These are phyloP conservation scores for Sussaba pulchella DNA, from an alignment of 2,888 invertebrate genomes.

Conservation along the genomic window DNA sequence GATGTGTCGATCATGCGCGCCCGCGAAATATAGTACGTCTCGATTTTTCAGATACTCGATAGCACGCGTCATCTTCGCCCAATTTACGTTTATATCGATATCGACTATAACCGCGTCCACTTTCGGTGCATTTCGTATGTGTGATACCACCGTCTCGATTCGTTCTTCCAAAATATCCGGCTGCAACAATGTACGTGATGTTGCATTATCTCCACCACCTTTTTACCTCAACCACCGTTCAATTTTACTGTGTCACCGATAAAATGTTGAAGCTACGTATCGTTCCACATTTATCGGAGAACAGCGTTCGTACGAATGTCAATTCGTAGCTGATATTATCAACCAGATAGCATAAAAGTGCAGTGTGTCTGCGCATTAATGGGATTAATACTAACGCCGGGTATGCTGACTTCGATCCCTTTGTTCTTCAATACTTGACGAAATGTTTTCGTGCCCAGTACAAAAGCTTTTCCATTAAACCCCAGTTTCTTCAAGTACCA, in stretches of 20 bases:
- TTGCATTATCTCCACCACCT: no score
- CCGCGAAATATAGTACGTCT: conserved; percentile 86
- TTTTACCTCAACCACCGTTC: no score
- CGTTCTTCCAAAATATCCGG: conserved; percentile 57
- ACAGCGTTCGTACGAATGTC: no score
- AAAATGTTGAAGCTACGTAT: no score
- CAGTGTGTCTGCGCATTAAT: no score
- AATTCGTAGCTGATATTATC: no score
- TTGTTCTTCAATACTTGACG: conserved; percentile 81
- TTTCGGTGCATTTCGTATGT: conserved; percentile 49
- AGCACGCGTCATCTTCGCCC: conserved; percentile 85
- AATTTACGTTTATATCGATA: conserved; percentile 85
- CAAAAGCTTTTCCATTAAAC: conserved; percentile 85
- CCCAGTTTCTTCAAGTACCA: conserved; percentile 86
- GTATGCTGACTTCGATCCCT: conserved; percentile 84
- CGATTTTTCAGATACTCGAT: conserved; percentile 84
- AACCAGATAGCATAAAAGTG: no score
- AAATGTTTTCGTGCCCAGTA: conserved; percentile 84
- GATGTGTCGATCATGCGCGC: conserved; percentile 85
- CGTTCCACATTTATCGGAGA: no score
- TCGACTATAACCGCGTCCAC: conserved; percentile 87
- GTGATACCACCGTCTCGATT: conserved; percentile 6
- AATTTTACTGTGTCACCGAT: no score
- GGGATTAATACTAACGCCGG: conserved; percentile 69
- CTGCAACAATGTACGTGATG: conserved; percentile 56